Evolutionary conservation across 2,113 vertebrate genomes (phyloP).

Genomic region (Lates calcarifer): DNA sequence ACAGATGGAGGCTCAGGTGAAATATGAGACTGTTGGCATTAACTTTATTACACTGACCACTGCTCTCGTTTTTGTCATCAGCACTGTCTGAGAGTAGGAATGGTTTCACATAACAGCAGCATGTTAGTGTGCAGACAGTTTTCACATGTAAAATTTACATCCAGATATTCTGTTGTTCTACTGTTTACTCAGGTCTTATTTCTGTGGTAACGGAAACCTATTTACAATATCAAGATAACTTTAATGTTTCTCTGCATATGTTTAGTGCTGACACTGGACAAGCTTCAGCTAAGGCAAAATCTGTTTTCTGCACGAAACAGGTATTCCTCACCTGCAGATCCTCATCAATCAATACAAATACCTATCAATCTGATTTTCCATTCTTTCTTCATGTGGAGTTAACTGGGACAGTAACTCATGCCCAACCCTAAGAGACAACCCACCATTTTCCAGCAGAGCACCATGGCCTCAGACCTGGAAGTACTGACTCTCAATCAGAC

Average conservation of each 20-base stretch:
- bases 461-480: background rate
- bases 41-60: constrained; percentile 29
- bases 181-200: background rate
- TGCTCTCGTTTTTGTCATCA: constrained; percentile 21
- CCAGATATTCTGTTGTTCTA: background rate
- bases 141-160: background rate
- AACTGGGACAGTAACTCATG: background rate
- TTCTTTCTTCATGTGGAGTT: background rate
- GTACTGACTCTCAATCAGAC: too few species aligned
- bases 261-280: background rate
- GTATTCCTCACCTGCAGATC: background rate
- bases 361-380: background rate
- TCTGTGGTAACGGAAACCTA: background rate
- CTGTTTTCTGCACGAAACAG: background rate
- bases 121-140: background rate
- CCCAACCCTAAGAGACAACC: background rate
- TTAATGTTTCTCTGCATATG: background rate
- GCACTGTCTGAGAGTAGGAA: background rate
- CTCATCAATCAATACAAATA: background rate
- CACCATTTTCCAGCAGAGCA: background rate
- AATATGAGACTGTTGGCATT: constrained; percentile 31
- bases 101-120: background rate
- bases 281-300: background rate
- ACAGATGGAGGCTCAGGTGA: constrained; percentile 41
- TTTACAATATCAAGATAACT: background rate